A percentile compares a stretch with the other conserved stretches of the same genome.
Conservation (phyloP, 1,140 invertebrate species). For the Drosophila nigrodunni region DNA sequence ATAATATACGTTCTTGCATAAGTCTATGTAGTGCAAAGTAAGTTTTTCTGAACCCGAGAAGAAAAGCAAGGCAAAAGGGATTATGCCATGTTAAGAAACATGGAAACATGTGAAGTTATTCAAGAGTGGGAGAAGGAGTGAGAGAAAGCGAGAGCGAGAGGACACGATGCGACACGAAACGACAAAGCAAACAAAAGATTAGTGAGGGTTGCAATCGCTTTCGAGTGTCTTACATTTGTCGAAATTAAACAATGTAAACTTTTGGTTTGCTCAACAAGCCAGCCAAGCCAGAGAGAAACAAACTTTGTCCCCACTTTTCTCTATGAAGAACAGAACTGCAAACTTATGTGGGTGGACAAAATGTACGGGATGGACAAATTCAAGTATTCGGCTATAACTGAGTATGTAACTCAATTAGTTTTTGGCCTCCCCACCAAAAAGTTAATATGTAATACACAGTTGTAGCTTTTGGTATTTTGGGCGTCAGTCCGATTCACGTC, state of each 20-base stretch:
- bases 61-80: conserved; percentile 52
- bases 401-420: conserved; percentile 83
- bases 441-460: conserved; percentile 67
- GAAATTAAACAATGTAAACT: conserved; percentile 83
- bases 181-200: conserved; percentile 71
- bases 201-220: conserved; percentile 72
- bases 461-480: conserved; percentile 49
- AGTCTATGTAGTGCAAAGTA: conserved; percentile 65
- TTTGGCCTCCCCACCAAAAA: conserved; percentile 61
- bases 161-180: conserved; percentile 4
- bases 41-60: conserved; percentile 64
- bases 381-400: conserved; percentile 25
- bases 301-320: conserved; percentile 73
- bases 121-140: background rate
- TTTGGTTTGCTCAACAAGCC: conserved; percentile 55
- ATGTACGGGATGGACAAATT: conserved; percentile 14
- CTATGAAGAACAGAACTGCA: conserved; percentile 16
- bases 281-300: conserved; percentile 46
- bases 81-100: conserved; percentile 76
- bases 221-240: conserved; percentile 75
- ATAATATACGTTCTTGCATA: conserved; percentile 26
- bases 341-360: conserved; percentile 13
- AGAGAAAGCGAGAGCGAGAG: background rate
- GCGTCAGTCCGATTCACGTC: conserved; percentile 50
- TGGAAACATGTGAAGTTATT: conserved; percentile 56